These are phyloP conservation scores for Cerastis rubricosa DNA, from an alignment of 2,888 invertebrate genomes.

Conservation along the genomic window DNA sequence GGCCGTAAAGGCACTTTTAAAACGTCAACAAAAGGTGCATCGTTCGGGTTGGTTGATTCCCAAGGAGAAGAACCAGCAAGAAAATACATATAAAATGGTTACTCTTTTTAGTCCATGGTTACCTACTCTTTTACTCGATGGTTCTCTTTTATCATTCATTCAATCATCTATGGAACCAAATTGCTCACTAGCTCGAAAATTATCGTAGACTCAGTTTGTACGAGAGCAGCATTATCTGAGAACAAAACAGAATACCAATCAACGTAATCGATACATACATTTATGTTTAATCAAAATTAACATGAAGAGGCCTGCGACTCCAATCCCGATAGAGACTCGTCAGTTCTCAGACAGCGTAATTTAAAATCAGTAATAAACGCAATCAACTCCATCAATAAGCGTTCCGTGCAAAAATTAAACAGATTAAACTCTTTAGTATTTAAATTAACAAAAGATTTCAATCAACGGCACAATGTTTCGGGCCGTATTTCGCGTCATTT, in stretches of 20 bases:
- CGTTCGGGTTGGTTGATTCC: too few species aligned
- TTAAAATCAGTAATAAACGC: conserved; percentile 59
- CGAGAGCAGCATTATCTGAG: not conserved
- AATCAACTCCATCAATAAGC: conserved; percentile 54
- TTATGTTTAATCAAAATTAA: conserved; percentile 23
- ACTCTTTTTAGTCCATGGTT: too few species aligned
- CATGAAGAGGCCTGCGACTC: conserved; percentile 11
- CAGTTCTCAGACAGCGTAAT: conserved; percentile 26
- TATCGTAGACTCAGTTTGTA: not conserved
- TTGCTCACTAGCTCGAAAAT: not conserved
- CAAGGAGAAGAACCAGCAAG: too few species aligned
- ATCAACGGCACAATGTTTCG: conserved; percentile 66
- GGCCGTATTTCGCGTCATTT: conserved; percentile 69
- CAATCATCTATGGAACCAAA: not conserved
- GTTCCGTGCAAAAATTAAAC: conserved; percentile 43
- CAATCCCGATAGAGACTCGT: not conserved
- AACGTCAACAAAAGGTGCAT: too few species aligned
- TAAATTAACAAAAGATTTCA: conserved; percentile 71
- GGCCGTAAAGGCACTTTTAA: too few species aligned
- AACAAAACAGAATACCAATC: not conserved
- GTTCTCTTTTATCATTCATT: too few species aligned
- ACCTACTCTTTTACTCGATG: too few species aligned
- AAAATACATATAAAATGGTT: too few species aligned
- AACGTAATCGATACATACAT: conserved; percentile 1
- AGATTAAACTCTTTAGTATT: conserved; percentile 61